Conservation (phyloP, 2,113 vertebrate genomes). For the Shinisaurus crocodilurus region DNA sequence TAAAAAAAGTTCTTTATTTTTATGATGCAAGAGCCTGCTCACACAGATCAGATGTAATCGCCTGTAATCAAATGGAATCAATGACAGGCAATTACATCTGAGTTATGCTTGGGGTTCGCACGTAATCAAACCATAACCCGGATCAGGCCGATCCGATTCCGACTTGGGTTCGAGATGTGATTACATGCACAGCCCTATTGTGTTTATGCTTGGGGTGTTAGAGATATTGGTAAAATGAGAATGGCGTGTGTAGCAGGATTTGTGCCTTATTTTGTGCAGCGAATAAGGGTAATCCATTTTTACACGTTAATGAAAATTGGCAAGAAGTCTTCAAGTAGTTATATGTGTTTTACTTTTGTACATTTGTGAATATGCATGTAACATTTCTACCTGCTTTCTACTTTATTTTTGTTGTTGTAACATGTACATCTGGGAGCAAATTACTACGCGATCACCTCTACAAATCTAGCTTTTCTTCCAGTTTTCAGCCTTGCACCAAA, state of each 20-base stretch:
- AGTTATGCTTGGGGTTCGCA: too few species aligned
- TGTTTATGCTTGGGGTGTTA: not conserved
- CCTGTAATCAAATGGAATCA: too few species aligned
- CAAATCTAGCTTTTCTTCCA: constrained; percentile 27
- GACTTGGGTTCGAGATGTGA: too few species aligned
- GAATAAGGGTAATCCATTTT: not conserved
- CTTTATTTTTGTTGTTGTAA: not conserved
- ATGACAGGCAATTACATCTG: too few species aligned
- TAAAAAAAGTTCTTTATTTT: too few species aligned
- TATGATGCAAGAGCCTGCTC: too few species aligned
- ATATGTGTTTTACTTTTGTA: rapidly evolving
- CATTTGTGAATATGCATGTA: not conserved
- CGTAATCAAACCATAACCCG: too few species aligned
- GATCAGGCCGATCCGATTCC: too few species aligned
- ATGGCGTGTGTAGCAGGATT: not conserved
- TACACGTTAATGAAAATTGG: not conserved
- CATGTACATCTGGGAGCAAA: not conserved
- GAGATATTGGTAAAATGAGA: not conserved
- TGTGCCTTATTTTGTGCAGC: not conserved
- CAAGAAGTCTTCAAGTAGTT: not conserved
- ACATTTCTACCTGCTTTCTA: not conserved
- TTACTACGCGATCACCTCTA: not conserved
- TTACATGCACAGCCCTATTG: not conserved
- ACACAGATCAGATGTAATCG: too few species aligned
- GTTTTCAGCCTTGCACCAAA: constrained; percentile 19